Base-by-base conservation (phyloP, 2,888 invertebrate genomes). In the Melieria crassipennis region DNA sequence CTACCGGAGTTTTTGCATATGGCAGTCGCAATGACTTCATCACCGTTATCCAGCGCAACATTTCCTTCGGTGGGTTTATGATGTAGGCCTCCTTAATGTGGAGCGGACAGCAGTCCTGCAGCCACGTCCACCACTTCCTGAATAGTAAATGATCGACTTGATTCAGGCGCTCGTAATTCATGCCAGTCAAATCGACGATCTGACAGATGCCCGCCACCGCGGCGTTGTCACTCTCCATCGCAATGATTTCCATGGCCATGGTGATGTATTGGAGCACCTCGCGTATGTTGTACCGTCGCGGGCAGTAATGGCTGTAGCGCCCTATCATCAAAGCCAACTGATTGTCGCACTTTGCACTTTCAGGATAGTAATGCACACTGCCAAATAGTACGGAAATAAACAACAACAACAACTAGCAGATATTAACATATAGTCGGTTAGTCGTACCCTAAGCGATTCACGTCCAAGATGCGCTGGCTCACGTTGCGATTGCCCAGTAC, bases 161-260 rank as follows among this genome's bases (percentile, higher is more conserved):
- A 0, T 79, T 76, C 68, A 81, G 77, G 7, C 74, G 78, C 16
- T 83, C 81, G 46, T 79, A 78, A 6, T 69, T 77, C 11, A 80
- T 75, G 4, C 79, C 78, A 6, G 79, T 77, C 52, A 83, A 47
- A 55, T 84, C 84, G 3, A 84, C 75, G 1, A 84, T 79, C 67
- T 83, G 79, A 64, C 81, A 81, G 3, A 83, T 73, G 0, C 84
- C 84, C 4, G 81, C 83, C 48, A 84, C 78, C 1, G 80, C 78
- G 5, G 84, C 82, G 55, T 83, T 76, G 62, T 84, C 84, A 55
- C 81, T 84, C 75, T 84, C 82, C 71, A 83, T 70, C 0, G 84
- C 80, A 7, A 83, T 77, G 42, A 83, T 73, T 69, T 83, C 83
- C 76, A 83, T 80, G 69, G 79, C 76, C 82, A 83, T 83, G 13